Base-by-base conservation (phyloP, 2,113 vertebrate genomes). In the Oncorhynchus mykiss region DNA sequence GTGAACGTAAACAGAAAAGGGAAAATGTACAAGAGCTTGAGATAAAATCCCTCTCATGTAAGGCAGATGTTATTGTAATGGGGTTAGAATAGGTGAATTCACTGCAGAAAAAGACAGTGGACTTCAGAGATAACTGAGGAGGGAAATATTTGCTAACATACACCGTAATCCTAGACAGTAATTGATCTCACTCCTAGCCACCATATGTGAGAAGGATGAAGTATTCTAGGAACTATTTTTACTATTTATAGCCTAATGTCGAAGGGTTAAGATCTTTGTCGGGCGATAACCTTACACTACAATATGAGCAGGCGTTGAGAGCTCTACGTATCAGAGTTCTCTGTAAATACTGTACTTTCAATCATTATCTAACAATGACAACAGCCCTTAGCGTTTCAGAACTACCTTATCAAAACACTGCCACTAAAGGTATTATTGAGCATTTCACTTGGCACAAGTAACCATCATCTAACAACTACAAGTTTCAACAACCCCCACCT, bases 71-170 rank as follows among this genome's bases (percentile, higher is more conserved):
- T 81, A 70, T 73, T 75, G 80, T 70, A 70, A 25, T 24, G 11
- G 74, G 71, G 74, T 57, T 39, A 67, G 72, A 67, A 67, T 73
- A 57, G 80, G 62, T 51, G 34, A n/a, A 82, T 65, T 73, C 65
- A 75, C 79, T 78, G 70, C 54, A 78, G 75, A 49, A 66, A 79
- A 72, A 74, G 80, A 82, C 78, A 73, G 20, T 39, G 73, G 65
- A 75, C 29, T 67, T 73, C 45, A 75, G 75, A 2, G 13, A 29
- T 67, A n/a, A 68, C 48, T 70, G 73, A 73, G 66, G 69, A 67
- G 73, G 59, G 18, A 57, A 8, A 25, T 78, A 82, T 78, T 74
- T 71, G 80, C 75, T 78, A 80, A 82, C 80, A 82, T 82, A 74
- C 76, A 70, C 62, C 49, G 69, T 57, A 39, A 71, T 70, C 72